Conservation (phyloP, 2,888 invertebrate species). For the Tiliacea aurago region DNA sequence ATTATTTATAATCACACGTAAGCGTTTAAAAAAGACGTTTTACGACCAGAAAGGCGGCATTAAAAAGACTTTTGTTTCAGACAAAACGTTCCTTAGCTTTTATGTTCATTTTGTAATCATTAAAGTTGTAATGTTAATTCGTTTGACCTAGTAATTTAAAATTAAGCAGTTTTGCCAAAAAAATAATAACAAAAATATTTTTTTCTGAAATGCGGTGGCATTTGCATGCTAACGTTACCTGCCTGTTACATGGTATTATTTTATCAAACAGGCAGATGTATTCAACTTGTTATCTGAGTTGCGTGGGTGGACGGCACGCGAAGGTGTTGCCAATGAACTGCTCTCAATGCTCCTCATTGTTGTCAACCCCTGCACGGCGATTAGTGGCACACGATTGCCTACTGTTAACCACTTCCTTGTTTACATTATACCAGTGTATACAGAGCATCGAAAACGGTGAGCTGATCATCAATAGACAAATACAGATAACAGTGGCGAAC, state of each 20-base stretch:
- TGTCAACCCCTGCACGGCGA: conserved; percentile 80
- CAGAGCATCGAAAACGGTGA: conserved; percentile 66
- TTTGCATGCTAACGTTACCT: conserved; percentile 65
- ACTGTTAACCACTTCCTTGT: conserved; percentile 84
- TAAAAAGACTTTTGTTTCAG: conserved; percentile 33
- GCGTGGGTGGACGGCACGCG: conserved; percentile 85
- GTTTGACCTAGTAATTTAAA: conserved; percentile 23
- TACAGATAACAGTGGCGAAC: conserved; percentile 62
- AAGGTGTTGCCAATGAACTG: conserved; percentile 84
- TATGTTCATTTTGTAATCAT: conserved; percentile 19
- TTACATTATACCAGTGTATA: conserved; percentile 74
- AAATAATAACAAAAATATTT: not conserved
- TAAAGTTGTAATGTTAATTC: conserved; percentile 12
- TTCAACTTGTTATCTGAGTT: conserved; percentile 87
- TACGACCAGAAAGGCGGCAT: conserved; percentile 41
- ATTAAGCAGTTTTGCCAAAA: not conserved
- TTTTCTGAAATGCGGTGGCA: conserved; percentile 43
- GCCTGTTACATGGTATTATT: conserved; percentile 74
- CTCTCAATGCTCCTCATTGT: conserved; percentile 87
- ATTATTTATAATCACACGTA: conserved; percentile 45
- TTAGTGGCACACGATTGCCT: conserved; percentile 78
- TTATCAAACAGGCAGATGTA: conserved; percentile 87
- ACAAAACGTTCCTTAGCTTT: conserved; percentile 19
- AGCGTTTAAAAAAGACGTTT: conserved; percentile 43
- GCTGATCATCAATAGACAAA: conserved; percentile 64